Evolutionary conservation across 2,888 invertebrate species (phyloP).

Genomic region (Hyles lineata): DNA sequence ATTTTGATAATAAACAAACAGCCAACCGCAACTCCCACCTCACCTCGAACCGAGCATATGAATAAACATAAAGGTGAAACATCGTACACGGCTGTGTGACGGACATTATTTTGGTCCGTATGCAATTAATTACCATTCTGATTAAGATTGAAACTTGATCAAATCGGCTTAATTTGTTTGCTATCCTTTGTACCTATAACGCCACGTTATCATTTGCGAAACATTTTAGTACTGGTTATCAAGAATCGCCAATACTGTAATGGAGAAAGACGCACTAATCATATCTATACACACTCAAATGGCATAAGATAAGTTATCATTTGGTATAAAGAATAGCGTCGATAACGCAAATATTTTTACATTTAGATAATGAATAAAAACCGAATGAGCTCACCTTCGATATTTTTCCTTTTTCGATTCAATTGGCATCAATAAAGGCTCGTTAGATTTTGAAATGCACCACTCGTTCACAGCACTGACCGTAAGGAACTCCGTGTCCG

Average conservation of each 20-base stretch:
- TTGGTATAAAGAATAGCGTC: slow-evolving; percentile 63
- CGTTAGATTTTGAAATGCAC: slow-evolving; percentile 76
- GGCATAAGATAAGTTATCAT: slow-evolving; percentile 70
- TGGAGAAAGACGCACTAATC: slow-evolving; percentile 60
- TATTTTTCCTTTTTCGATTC: slow-evolving; percentile 83
- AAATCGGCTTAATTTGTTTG: slow-evolving; percentile 2
- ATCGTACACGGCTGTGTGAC: slow-evolving; percentile 55
- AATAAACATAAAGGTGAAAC: slow-evolving; percentile 81
- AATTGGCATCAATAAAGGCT: slow-evolving; percentile 74
- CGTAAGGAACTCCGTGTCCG: slow-evolving; percentile 77
- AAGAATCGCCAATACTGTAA: slow-evolving; percentile 27
- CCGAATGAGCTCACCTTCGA: slow-evolving; percentile 78
- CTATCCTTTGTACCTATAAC: too few species aligned
- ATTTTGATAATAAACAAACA: slow-evolving; percentile 12
- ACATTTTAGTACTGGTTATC: not conserved
- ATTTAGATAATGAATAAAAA: slow-evolving; percentile 53
- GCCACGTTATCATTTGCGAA: not conserved
- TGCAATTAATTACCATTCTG: slow-evolving; percentile 29
- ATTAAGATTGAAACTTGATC: not conserved
- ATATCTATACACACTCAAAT: slow-evolving; percentile 60
- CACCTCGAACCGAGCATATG: slow-evolving; percentile 45
- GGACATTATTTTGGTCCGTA: slow-evolving; percentile 34
- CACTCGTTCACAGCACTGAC: slow-evolving; percentile 83
- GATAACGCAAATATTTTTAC: slow-evolving; percentile 74
- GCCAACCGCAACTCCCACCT: slow-evolving; percentile 1